Evolutionary conservation across 2,113 vertebrate species (phyloP), one percentile per base, ranked within the genome.

Genomic region (Lepidothrix coronata): DNA sequence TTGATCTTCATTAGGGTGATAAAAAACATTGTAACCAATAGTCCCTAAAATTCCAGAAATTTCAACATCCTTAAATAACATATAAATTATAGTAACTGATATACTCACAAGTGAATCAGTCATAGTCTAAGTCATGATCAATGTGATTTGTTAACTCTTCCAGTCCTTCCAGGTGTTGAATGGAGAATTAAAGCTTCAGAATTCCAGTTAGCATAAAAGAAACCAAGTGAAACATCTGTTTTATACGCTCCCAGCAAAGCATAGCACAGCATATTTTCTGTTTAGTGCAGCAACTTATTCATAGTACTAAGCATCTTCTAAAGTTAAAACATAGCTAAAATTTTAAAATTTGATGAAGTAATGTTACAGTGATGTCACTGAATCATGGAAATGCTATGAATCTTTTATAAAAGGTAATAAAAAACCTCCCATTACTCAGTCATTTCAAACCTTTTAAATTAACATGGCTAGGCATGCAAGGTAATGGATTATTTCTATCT

Each of bases 271-370:
- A 31, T 37, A 82, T 71, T 88, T 95, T 95, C 74, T 91, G 43
- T 71, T 91, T 70, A 88, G 39, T 63, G 6, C 23, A 79, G 27
- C 30, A 78, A 70, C 2, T n/a, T 93, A 71, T 88, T 88, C 46
- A 84, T 44, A 81, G 37, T 19, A 9, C 5, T 57, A 74, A 89
- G 55, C 19, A 44, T n/a, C 27, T 88, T 87, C 31, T 22, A 88
- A 89, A 93, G 52, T 78, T 37, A 74, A 96, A 89, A 88, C 19
- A 78, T 9, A 70, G 12, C 33, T 55, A 58, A 59, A 79, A 46
- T 79, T 82, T 85, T 75, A 77, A 89, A 82, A 71, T 22, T 63
- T 67, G 88, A 58, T 13, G 67, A 85, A 89, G 51, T 66, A 84
- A 44, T 75, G 78, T 72, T 91, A 89, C 66, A 82, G 10, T 72